Conservation (phyloP, 1,140 invertebrate species). For the Brachionus paranguensis region DNA sequence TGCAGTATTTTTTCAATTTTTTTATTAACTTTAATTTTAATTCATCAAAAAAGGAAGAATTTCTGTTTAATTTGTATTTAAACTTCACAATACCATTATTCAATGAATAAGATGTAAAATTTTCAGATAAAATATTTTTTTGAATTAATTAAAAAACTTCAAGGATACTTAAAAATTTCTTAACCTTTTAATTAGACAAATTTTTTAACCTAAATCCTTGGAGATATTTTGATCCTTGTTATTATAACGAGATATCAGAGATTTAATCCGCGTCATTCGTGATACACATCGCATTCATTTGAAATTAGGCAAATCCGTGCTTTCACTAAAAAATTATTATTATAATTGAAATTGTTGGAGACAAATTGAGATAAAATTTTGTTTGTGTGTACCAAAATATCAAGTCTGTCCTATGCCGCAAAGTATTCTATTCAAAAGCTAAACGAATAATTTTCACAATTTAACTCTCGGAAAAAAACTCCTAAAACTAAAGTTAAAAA, state of each 20-base stretch:
- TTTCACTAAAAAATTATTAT: neutral
- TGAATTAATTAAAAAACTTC: neutral
- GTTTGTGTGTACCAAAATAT: neutral
- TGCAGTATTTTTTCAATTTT: too few relatives aligned
- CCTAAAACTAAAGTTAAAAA: neutral
- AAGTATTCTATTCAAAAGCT: neutral
- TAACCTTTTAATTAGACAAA: neutral
- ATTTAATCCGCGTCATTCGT: neutral
- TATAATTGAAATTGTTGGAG: neutral
- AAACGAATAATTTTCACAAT: neutral
- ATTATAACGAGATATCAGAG: conserved; percentile 1
- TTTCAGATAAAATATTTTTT: neutral
- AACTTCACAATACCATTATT: too few relatives aligned
- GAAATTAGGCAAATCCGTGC: neutral
- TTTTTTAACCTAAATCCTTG: neutral
- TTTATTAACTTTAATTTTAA: too few relatives aligned
- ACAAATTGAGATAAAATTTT: neutral
- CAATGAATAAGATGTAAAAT: too few relatives aligned
- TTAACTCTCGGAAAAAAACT: neutral
- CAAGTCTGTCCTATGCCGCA: neutral
- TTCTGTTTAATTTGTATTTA: too few relatives aligned
- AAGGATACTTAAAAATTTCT: neutral
- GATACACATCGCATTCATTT: conserved; percentile 15
- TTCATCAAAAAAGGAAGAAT: too few relatives aligned
- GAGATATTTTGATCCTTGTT: neutral